Conservation (phyloP, 2,797 vertebrate genomes). For the Crocidura indochinensis region DNA sequence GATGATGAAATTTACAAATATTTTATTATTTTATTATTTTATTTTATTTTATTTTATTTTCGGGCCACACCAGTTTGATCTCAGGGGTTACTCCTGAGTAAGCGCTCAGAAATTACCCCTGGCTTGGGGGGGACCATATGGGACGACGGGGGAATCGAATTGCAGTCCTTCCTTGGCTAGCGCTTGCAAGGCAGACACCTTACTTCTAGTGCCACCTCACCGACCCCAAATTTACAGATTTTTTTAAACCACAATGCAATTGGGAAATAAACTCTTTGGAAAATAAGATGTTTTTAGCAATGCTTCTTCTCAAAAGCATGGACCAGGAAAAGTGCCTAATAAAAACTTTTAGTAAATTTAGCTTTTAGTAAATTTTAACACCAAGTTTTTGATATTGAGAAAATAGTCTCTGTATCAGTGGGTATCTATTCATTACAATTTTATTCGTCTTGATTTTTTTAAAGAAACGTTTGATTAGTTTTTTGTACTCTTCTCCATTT, state of each 20-base stretch:
- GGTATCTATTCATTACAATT: not conserved
- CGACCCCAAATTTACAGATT: not conserved
- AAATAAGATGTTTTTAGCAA: not conserved
- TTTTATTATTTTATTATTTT: no score
- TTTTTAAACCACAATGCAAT: not conserved
- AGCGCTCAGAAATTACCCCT: no score
- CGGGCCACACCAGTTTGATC: no score
- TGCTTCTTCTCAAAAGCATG: not conserved
- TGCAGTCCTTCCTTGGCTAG: no score
- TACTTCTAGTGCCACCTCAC: no score
- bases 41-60: no score
- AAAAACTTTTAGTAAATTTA: no score
- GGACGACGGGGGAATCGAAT: no score
- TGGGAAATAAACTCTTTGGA: not conserved
- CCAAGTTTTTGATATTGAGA: not conserved
- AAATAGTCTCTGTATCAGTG: constrained; percentile 44
- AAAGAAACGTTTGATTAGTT: constrained; percentile 58
- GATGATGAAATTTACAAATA: not conserved
- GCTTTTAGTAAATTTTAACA: constrained; percentile 47
- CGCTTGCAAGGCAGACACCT: no score
- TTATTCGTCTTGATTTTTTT: constrained; percentile 40
- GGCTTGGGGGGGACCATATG: no score
- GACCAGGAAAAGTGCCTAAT: not conserved
- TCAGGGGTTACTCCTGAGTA: no score
- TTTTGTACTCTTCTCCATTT: constrained; percentile 46